A percentile compares a stretch with the other conserved stretches of the same genome.
Evolutionary conservation across 2,113 vertebrate genomes (phyloP).

Genomic region (Chunga burmeisteri): DNA sequence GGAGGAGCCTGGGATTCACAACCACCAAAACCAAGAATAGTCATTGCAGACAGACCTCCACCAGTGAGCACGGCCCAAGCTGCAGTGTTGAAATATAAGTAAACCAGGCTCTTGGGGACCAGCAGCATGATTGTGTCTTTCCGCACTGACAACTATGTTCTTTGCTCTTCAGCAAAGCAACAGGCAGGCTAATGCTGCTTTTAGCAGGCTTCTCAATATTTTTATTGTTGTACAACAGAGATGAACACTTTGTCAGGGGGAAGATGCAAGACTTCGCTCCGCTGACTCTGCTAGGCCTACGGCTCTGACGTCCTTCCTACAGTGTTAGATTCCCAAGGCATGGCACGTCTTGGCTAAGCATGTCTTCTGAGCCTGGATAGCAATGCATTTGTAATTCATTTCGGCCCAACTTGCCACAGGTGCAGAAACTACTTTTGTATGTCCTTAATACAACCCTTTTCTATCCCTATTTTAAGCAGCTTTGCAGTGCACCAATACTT

Average conservation of each 20-base stretch:
- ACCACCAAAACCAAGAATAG: background rate
- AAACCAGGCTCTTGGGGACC: background rate
- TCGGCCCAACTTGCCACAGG: background rate
- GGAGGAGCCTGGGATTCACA: background rate
- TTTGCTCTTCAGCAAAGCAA: constrained; percentile 6
- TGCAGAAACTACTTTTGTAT: background rate
- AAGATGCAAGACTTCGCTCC: background rate
- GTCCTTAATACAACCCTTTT: background rate
- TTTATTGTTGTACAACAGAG: background rate
- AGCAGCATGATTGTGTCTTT: background rate
- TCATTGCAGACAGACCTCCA: background rate
- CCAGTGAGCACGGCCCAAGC: background rate
- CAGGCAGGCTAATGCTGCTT: background rate
- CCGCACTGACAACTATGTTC: background rate
- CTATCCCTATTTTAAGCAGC: background rate
- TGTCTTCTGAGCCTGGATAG: background rate
- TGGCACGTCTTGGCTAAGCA: background rate
- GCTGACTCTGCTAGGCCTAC: background rate
- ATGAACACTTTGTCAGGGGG: background rate
- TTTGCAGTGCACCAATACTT: background rate
- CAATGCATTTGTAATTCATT: background rate
- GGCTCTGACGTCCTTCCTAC: background rate
- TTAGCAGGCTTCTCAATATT: background rate
- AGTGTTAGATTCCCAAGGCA: background rate
- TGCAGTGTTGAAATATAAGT: background rate